A percentile compares a stretch with the other conserved stretches of the same genome.
Conservation (phyloP, 2,888 invertebrate species). For the Amphipyra berbera region DNA sequence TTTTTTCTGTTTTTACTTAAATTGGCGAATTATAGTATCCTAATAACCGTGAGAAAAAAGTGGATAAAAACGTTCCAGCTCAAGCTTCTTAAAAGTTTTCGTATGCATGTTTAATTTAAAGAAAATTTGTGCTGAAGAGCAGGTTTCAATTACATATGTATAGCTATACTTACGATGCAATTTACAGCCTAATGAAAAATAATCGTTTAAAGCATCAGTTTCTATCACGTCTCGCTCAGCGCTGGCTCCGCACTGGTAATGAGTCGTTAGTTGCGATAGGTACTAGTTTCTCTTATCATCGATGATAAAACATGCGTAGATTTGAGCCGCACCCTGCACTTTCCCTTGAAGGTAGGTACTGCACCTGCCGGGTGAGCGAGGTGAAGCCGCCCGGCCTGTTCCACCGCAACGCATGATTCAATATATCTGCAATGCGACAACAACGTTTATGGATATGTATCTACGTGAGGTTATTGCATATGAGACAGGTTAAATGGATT, state of each 20-base stretch:
- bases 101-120: neutral
- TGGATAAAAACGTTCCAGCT: neutral
- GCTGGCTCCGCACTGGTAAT: constrained; percentile 64
- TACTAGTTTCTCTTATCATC: constrained; percentile 86
- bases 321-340: constrained; percentile 84
- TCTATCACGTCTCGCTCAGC: constrained; percentile 60
- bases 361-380: constrained; percentile 77
- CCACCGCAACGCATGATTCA: constrained; percentile 74
- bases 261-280: constrained; percentile 75
- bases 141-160: neutral
- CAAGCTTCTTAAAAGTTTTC: too few relatives aligned
- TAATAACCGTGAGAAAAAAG: neutral
- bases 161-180: constrained; percentile 28
- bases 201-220: constrained; percentile 46
- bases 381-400: constrained; percentile 76
- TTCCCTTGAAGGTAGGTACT: constrained; percentile 76
- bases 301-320: constrained; percentile 87
- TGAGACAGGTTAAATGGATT: constrained; percentile 72
- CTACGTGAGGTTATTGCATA: constrained; percentile 79
- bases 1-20: neutral
- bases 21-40: neutral
- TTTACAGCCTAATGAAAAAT: constrained; percentile 45
- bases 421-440: constrained; percentile 74
- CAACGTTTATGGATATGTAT: constrained; percentile 75
- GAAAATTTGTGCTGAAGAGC: neutral